Evolutionary conservation across 2,113 vertebrate genomes (phyloP).

Genomic region (Limanda limanda): DNA sequence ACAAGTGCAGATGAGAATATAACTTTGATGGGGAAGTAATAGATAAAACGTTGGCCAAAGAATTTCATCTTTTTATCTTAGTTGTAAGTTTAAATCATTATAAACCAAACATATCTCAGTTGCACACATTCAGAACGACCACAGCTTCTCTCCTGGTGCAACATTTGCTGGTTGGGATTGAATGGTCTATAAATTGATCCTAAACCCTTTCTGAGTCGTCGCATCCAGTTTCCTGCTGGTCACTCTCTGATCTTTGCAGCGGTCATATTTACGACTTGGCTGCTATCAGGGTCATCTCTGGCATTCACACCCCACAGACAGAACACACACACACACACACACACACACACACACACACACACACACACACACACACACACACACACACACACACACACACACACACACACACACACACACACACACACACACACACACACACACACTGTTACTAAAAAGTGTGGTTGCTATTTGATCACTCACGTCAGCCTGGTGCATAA

Average conservation of each 20-base stretch:
- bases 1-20: too few species aligned
- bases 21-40: too few species aligned
- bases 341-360: neutral
- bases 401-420: neutral
- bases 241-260: conserved; percentile 30
- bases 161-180: conserved; percentile 27
- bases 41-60: too few species aligned
- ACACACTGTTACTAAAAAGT: conserved; percentile 23
- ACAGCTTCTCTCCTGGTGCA: conserved; percentile 1
- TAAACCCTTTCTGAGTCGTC: conserved; percentile 25
- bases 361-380: neutral
- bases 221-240: conserved; percentile 40
- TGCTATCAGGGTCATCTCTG: conserved; percentile 38
- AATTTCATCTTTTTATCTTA: too few species aligned
- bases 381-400: neutral
- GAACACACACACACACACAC: conserved; percentile 1
- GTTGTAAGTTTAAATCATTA: neutral
- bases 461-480: conserved; percentile 44
- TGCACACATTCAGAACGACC: neutral
- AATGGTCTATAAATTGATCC: conserved; percentile 44
- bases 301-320: conserved; percentile 40
- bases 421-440: too few species aligned
- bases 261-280: conserved; percentile 54
- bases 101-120: conserved; percentile 1
- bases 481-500: neutral